These are phyloP conservation scores for Pseudomyrmex sp. DNA, from an alignment of 1,140 invertebrate genomes.

Conservation along the genomic window DNA sequence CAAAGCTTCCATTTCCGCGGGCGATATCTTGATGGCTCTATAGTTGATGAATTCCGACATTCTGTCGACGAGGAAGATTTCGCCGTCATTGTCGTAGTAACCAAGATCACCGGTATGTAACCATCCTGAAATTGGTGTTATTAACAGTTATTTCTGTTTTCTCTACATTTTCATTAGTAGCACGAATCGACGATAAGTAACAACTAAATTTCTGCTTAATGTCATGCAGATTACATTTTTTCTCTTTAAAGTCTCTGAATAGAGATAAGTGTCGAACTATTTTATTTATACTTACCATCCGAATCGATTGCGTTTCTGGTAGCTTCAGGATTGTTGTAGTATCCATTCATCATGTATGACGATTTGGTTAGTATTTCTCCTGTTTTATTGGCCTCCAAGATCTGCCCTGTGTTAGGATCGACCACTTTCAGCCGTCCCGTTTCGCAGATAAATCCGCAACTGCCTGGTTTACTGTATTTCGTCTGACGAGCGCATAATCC, in stretches of 20 bases:
- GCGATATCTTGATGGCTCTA: constrained; percentile 67
- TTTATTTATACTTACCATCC: constrained; percentile 82
- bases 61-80: constrained; percentile 86
- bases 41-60: constrained; percentile 87
- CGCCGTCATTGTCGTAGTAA: constrained; percentile 82
- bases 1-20: constrained; percentile 87
- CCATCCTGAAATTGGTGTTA: constrained; percentile 64
- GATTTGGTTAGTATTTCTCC: constrained; percentile 83
- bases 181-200: too few species aligned
- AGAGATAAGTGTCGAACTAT: constrained; percentile 2
- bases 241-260: constrained; percentile 16
- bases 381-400: constrained; percentile 77
- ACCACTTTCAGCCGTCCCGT: constrained; percentile 76
- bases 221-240: background rate
- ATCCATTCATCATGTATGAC: constrained; percentile 75
- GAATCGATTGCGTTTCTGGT: constrained; percentile 84
- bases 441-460: constrained; percentile 76
- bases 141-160: background rate
- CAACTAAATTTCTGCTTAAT: too few species aligned
- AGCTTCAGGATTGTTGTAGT: constrained; percentile 77
- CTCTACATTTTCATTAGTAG: background rate
- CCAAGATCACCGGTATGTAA: constrained; percentile 79
- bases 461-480: constrained; percentile 65
- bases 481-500: constrained; percentile 54
- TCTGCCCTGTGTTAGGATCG: constrained; percentile 80